Base-by-base conservation (phyloP, 2,113 vertebrate species). In the Hyaena hyaena region DNA sequence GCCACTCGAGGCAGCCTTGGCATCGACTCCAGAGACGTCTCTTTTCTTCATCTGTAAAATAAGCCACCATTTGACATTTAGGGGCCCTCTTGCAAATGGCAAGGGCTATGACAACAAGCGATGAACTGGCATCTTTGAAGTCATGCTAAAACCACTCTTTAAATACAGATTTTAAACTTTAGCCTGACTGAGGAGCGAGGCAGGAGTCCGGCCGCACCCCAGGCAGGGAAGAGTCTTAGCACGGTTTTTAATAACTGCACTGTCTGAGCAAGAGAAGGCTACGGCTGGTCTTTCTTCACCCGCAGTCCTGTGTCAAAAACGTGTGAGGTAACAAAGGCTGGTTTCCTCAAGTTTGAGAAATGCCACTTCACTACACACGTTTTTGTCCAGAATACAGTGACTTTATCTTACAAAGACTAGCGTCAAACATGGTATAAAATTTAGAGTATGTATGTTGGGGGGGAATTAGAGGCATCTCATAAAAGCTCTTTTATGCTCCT, bases 71-170 rank as follows among this genome's bases (percentile, higher is more conserved):
- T 94, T 85, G 81, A 96, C 63, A 90, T 80, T 68, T 95, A 21
- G 61, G 81, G 85, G 80, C 95, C 90, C 94, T 82, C 68, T 55
- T 94, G 61, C 65, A 82, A 83, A 23, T n/a, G 8, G 48, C 90
- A 43, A 58, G 79, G 24, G 84, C 24, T 85, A 68, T 1, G 39
- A 31, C 31, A 24, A 43, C 15, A 63, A 87, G 55, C 39, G 31
- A 83, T 31, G 31, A 84, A 95, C 90, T 45, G 21, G 33, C 55
- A 10, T 87, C 90, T 96, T 83, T 93, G 90, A 95, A 95, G 74
- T 61, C 1, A 19, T 14, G 16, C 48, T 3, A 21, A 73, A 88
- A 96, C 80, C 63, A 61, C 58, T 66, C 88, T 45, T 87, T 77
- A 11, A 69, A 81, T 55, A 87, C 96, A 96, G 50, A 96, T 24